These are phyloP conservation scores for Drosophila hamatofila DNA, from an alignment of 2,888 invertebrate species.

Conservation along the genomic window DNA sequence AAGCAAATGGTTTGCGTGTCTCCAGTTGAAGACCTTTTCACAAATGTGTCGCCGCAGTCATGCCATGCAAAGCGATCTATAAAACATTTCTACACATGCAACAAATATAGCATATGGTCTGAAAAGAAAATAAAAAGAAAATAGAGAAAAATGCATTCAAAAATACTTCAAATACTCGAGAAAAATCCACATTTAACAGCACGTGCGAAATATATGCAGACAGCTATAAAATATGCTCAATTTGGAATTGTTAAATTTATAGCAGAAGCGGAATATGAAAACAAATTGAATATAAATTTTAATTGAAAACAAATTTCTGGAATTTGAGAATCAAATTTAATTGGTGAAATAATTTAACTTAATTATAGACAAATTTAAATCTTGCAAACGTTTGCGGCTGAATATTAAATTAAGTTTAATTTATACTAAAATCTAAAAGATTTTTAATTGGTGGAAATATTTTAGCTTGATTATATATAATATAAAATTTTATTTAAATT, in stretches of 20 bases:
- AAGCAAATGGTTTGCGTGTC: constrained; percentile 21
- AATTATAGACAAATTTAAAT: background rate
- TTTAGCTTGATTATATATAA: background rate
- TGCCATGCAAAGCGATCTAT: constrained; percentile 4
- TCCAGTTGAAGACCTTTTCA: background rate
- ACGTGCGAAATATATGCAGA: background rate
- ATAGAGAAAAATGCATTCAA: constrained; percentile 5
- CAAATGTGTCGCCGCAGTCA: constrained; percentile 19
- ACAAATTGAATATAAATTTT: constrained; percentile 4
- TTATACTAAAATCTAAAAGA: background rate
- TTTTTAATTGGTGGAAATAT: background rate
- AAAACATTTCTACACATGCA: background rate
- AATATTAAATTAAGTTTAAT: background rate
- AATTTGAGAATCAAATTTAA: background rate
- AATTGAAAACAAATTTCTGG: background rate
- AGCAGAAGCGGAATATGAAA: background rate
- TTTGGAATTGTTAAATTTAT: background rate
- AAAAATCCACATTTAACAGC: constrained; percentile 13
- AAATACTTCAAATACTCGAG: constrained; percentile 29
- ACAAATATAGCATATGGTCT: background rate
- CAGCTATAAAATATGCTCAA: background rate
- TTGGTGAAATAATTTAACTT: background rate
- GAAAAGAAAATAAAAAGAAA: background rate
- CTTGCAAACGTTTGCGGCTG: background rate
- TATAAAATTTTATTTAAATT: background rate